Conservation (phyloP, 2,797 vertebrate genomes). For the Pseudotriccus pelzelni region DNA sequence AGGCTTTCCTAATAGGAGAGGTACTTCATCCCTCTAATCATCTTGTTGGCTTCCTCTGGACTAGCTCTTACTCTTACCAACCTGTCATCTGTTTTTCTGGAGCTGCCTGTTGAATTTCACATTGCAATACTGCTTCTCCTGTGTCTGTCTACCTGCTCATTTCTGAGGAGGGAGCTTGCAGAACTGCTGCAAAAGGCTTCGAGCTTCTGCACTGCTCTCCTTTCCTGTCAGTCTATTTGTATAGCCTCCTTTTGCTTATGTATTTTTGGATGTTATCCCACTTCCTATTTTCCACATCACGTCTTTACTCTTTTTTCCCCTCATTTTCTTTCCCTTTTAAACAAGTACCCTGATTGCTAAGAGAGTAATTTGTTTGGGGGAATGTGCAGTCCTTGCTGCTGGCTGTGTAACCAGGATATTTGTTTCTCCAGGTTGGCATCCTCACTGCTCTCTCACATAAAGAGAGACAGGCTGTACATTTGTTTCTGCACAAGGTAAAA, state of each 20-base stretch:
- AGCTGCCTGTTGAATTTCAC: not conserved
- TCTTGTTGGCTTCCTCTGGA: not conserved
- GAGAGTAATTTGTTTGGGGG: not conserved
- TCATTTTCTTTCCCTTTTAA: not conserved
- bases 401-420: not conserved
- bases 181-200: not conserved
- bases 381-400: not conserved
- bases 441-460: not conserved
- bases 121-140: not conserved
- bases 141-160: not conserved
- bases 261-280: not conserved
- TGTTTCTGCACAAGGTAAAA: not conserved
- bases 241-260: not conserved
- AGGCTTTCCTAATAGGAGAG: not conserved
- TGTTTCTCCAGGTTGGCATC: not conserved
- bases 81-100: not conserved
- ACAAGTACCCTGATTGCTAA: not conserved
- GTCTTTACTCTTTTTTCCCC: rapidly evolving
- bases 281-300: not conserved
- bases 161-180: not conserved
- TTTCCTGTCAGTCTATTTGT: not conserved
- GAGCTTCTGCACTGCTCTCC: not conserved
- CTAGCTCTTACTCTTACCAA: not conserved
- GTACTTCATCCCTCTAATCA: not conserved
- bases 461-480: not conserved